Conservation (phyloP, 1,140 invertebrate genomes). For the Asbolus verrucosus region DNA sequence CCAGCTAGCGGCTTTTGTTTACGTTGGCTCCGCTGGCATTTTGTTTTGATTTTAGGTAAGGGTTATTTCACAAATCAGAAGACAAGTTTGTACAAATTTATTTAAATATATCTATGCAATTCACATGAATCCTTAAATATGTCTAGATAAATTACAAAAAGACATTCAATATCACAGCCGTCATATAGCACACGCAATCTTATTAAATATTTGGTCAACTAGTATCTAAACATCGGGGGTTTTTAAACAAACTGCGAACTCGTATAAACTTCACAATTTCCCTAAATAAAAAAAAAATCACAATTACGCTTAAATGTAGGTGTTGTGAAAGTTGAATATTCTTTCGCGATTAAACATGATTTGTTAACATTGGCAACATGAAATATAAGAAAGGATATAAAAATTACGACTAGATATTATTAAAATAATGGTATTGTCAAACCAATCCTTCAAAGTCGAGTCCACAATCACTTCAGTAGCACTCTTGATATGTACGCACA, state of each 20-base stretch:
- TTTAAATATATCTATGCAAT: slow-evolving; percentile 45
- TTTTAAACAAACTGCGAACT: slow-evolving; percentile 15
- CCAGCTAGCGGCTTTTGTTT: too few relatives aligned
- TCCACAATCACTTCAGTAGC: background rate
- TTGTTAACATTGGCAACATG: slow-evolving; percentile 40
- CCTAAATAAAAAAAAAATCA: slow-evolving; percentile 2
- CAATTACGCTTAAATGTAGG: slow-evolving; percentile 3
- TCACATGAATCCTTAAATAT: slow-evolving; percentile 41
- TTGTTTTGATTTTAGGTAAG: too few relatives aligned
- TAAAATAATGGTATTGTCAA: slow-evolving; percentile 10
- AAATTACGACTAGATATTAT: slow-evolving; percentile 44
- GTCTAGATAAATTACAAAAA: slow-evolving; percentile 41
- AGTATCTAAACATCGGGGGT: slow-evolving; percentile 41
- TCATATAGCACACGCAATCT: slow-evolving; percentile 55
- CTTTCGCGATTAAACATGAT: slow-evolving; percentile 26
- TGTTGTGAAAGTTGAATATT: slow-evolving; percentile 26
- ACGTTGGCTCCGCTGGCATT: too few relatives aligned
- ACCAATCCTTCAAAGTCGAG: background rate
- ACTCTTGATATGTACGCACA: slow-evolving; percentile 27
- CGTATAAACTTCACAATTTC: background rate
- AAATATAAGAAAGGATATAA: slow-evolving; percentile 46
- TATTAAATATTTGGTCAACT: slow-evolving; percentile 52
- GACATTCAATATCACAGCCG: slow-evolving; percentile 54
- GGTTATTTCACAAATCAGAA: too few relatives aligned
- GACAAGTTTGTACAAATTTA: slow-evolving; percentile 32